phyloP scores from a whole-genome alignment of 2,113 vertebrate genomes.

The Gambusia affinis region DNA sequence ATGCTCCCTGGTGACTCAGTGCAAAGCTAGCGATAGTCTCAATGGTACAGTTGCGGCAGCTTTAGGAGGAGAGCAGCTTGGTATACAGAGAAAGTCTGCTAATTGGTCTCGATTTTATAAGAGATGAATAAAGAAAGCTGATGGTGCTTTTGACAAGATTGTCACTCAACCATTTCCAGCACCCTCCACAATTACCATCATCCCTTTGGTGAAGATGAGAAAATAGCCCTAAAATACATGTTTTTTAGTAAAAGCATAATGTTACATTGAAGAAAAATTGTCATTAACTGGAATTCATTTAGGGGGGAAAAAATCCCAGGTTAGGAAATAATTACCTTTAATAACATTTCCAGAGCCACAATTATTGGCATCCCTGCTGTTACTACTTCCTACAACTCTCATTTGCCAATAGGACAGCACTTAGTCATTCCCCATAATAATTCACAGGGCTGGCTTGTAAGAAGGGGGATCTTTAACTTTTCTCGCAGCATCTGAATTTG shows the following conservation, averaged over 20 bases:
- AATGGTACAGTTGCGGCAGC: constrained; percentile 26
- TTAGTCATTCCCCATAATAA: background rate
- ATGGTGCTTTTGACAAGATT: background rate
- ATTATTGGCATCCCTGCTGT: too few species aligned
- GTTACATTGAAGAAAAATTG: background rate
- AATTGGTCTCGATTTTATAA: background rate
- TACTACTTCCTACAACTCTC: too few species aligned
- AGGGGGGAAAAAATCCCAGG: too few species aligned
- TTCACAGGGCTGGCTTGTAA: background rate
- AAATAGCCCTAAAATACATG: background rate
- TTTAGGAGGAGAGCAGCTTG: constrained; percentile 12
- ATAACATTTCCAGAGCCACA: too few species aligned
- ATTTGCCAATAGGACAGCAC: background rate
- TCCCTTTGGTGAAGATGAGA: background rate
- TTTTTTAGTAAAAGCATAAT: background rate
- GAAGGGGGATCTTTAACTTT: background rate
- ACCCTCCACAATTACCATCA: background rate
- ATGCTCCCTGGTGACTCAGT: constrained; percentile 26
- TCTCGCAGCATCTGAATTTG: too few species aligned
- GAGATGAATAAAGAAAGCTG: background rate
- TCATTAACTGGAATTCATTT: background rate
- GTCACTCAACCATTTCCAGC: background rate
- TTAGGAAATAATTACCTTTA: too few species aligned
- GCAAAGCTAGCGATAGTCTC: constrained; percentile 34
- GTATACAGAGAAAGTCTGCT: constrained; percentile 12